These are phyloP conservation scores for Columba janthina DNA, from an alignment of 2,113 vertebrate species.

Conservation along the genomic window DNA sequence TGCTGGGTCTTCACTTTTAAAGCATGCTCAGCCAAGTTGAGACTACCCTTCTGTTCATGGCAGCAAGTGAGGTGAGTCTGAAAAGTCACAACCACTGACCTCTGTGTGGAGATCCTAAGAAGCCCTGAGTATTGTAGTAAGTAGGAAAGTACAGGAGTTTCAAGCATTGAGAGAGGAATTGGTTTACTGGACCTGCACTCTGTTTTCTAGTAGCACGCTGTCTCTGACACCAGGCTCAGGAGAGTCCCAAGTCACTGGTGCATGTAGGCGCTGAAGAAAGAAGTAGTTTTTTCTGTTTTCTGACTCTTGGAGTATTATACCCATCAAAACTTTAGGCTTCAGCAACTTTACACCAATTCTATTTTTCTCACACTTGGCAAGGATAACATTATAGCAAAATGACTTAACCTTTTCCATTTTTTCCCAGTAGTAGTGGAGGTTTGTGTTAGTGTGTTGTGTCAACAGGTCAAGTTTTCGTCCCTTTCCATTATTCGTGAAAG, in stretches of 20 bases:
- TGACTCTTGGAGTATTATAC: not conserved
- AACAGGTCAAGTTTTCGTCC: not conserved
- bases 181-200: accelerated
- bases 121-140: not conserved
- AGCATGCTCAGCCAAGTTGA: not conserved
- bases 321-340: not conserved
- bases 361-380: not conserved
- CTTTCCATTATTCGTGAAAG: not conserved
- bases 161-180: not conserved
- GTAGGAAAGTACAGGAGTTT: not conserved
- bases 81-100: not conserved
- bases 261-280: not conserved
- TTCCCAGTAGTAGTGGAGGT: not conserved
- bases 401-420: not conserved
- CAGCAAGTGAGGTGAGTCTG: not conserved
- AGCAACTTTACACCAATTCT: not conserved
- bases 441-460: not conserved
- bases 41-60: not conserved
- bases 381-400: not conserved
- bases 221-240: not conserved
- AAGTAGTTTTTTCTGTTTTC: not conserved
- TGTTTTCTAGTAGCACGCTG: not conserved
- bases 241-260: not conserved
- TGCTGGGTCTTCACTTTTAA: not conserved
- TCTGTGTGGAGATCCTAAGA: not conserved